Evolutionary conservation across 2,888 invertebrate species (phyloP), one percentile per base, ranked within the genome.

Genomic region (Pseudoips prasinana): DNA sequence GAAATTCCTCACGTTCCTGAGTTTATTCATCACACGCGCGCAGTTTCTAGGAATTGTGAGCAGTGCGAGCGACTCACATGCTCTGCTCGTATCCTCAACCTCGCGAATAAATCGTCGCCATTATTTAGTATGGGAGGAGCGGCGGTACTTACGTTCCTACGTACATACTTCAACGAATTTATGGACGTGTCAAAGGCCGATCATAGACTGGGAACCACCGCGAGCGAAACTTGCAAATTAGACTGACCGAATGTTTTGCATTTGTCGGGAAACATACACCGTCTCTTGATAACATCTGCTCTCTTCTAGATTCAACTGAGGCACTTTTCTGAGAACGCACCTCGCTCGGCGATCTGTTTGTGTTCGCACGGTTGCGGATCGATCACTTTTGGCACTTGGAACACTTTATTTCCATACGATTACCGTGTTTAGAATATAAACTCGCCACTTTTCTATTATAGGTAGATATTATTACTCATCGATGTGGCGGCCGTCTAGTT

Each of bases 1-100:
- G 72, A 72, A 81, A 88, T 88, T 80, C 85, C 73, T 60, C 43
- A 58, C 77, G 71, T 70, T 81, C 75, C 73, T 49, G 63, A 49
- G 66, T 84, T 82, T 86, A 88, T 88, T 87, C 88, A 82, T 77
- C 80, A 85, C 86, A 81, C 86, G 82, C 83, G 75, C 75, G 50
- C 47, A 49, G 58, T 45, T 88, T 86, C 87, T 86, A 78, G 75
- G 87, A 87, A 88, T 64, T 63, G 64, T 73, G 74, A 71, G 65
- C 68, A 64, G 62, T 68, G 64, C 59, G 69, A 67, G 63, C 64
- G 44, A 56, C 69, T 74, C 73, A 68, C 71, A 73, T 73, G 64
- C 73, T 70, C 67, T 58, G 50, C 45, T 63, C 61, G 74, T 76
- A 74, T 77, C 75, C 74, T 72, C 74, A 68, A 64, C 67, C 58